A percentile compares a stretch with the other conserved stretches of the same genome.
phyloP scores from a whole-genome alignment of 1,140 invertebrate species.

The Euura saliciscinereae region DNA sequence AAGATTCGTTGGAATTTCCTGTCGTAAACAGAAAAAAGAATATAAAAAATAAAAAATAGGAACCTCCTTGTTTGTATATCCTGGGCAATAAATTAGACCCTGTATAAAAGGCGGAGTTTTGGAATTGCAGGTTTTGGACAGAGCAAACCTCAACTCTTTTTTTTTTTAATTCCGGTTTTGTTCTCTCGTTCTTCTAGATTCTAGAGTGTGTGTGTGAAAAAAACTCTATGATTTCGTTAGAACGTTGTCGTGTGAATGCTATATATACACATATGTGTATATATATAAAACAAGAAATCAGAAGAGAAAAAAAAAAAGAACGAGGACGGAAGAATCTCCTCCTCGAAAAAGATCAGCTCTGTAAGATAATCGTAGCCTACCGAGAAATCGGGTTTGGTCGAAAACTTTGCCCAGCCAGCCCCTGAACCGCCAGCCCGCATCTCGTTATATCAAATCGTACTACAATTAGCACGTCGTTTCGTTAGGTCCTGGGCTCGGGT shows the following conservation, averaged over 20 bases:
- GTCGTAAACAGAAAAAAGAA: neutral
- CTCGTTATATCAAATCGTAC: conserved; percentile 55
- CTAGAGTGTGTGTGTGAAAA: too few relatives aligned
- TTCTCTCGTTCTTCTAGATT: too few relatives aligned
- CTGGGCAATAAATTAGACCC: too few relatives aligned
- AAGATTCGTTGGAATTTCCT: too few relatives aligned
- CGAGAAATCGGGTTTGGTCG: too few relatives aligned
- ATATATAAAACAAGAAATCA: neutral
- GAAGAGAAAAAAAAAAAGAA: neutral
- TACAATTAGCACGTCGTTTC: conserved; percentile 55
- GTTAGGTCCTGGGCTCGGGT: neutral
- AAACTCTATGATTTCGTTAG: too few relatives aligned
- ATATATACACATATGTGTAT: too few relatives aligned
- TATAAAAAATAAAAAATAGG: neutral
- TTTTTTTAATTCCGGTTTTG: too few relatives aligned
- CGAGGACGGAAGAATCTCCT: neutral
- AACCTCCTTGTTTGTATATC: neutral
- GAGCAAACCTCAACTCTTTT: too few relatives aligned
- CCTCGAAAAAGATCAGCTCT: neutral
- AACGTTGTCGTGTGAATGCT: too few relatives aligned
- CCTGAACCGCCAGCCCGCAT: conserved; percentile 38
- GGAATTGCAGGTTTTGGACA: too few relatives aligned
- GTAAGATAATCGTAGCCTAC: neutral
- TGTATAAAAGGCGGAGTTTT: neutral
- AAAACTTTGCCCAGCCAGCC: conserved; percentile 11